Evolutionary conservation across 2,888 invertebrate species (phyloP).

Genomic region (Eudemis profundana): DNA sequence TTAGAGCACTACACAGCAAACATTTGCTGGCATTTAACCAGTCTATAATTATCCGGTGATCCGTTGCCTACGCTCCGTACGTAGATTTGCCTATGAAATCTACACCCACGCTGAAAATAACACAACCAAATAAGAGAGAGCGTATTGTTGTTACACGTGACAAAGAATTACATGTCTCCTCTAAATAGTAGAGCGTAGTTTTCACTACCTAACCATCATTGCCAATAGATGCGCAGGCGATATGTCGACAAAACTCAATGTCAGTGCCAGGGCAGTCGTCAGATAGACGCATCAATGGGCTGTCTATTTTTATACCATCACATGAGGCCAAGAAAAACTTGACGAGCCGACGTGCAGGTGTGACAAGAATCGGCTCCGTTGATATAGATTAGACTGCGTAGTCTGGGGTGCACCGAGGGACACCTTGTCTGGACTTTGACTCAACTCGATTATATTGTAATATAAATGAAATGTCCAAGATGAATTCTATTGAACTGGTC

Average conservation of each 20-base stretch:
- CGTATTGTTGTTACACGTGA: constrained; percentile 24
- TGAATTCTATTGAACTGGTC: too few relatives aligned
- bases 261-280: constrained; percentile 76
- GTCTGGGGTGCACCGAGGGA: neutral
- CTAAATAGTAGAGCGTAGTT: constrained; percentile 27
- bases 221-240: constrained; percentile 67
- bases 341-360: constrained; percentile 62
- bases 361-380: constrained; percentile 35
- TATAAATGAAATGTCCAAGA: too few relatives aligned
- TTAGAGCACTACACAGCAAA: constrained; percentile 64
- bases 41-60: constrained; percentile 73
- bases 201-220: constrained; percentile 51
- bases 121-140: constrained; percentile 45
- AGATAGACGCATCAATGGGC: constrained; percentile 73
- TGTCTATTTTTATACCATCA: constrained; percentile 70
- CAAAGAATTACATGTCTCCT: neutral
- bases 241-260: constrained; percentile 66
- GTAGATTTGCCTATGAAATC: constrained; percentile 67
- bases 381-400: constrained; percentile 16
- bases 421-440: neutral
- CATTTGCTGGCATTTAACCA: constrained; percentile 78
- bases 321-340: constrained; percentile 73
- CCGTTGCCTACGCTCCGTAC: constrained; percentile 61
- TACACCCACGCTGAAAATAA: constrained; percentile 66
- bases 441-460: neutral